Evolutionary conservation across 2,797 vertebrate genomes (phyloP), one percentile per base, ranked within the genome.

Genomic region (Argyrosomus regius): DNA sequence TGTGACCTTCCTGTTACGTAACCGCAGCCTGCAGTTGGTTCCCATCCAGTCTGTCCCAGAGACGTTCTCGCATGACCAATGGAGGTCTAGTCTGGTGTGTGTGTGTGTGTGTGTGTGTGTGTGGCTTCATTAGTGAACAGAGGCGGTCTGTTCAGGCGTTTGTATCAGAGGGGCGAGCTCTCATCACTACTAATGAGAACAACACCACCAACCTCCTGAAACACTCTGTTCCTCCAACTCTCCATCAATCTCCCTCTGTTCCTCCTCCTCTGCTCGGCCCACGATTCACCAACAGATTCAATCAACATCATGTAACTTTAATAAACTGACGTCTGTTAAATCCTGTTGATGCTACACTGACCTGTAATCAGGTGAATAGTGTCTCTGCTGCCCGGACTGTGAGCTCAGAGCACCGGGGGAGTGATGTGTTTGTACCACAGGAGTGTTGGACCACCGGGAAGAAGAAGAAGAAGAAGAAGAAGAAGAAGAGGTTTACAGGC

Each of bases 21-120:
- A 88, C 26, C 1, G 2, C 56, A 82, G 31, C 77, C 94, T 88
- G 88, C 85, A 87, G 50, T 88, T 96, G 91, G 94, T 93, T 85
- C 94, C 95, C 83, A 89, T 94, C 91, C 93, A 94, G 89, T 84
- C 83, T 73, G 92, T 95, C 90, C 92, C 89, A 78, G 85, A 93
- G 95, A 95, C 91, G 94, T 91, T 95, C 95, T 86, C 93, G 95
- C 95, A 96, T 96, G 96, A 96, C 96, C 87, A 93, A 92, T 85
- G 91, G 94, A 90, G 94, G 95, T 89, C 94, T 93, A 4, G 91
- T 92, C 94, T 58, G 78, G 50, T 82, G 64, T 80, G 43, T 86
- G 72, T 71, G 63, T 84, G 65, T 81, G 75, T 80, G 61, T 78
- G 77, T 46, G 62, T 77, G 82, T 81, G 82, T 46, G 60, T 87